These are phyloP conservation scores for Ctenodactylus gundi DNA, from an alignment of 2,113 vertebrate genomes.

Conservation along the genomic window DNA sequence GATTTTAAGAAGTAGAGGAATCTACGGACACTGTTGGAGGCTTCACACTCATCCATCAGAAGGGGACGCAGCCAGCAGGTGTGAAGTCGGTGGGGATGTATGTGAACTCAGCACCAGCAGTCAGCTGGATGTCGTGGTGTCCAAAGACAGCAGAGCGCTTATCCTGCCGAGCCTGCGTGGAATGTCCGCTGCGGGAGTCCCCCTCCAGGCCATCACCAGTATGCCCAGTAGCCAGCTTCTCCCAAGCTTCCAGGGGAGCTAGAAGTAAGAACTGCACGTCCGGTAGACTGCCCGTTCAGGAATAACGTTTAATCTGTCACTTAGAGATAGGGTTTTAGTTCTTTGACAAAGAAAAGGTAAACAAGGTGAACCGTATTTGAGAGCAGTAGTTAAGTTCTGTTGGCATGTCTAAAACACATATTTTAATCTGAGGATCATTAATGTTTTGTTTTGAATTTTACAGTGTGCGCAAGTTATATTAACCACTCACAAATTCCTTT, in stretches of 20 bases:
- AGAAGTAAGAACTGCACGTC: neutral
- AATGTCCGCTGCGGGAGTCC: neutral
- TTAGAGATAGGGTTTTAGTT: neutral
- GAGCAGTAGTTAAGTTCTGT: neutral
- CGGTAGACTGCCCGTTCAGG: neutral
- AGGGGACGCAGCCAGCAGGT: neutral
- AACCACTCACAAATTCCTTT: conserved; percentile 2
- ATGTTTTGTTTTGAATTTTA: conserved; percentile 23
- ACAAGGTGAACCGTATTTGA: neutral
- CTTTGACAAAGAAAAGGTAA: neutral
- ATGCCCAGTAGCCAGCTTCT: neutral
- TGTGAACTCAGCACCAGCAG: neutral
- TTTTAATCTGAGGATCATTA: neutral
- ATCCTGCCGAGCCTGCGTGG: neutral
- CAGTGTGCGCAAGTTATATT: neutral
- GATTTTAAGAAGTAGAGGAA: neutral
- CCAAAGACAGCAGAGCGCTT: neutral
- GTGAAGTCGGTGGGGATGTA: neutral
- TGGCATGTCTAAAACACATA: neutral
- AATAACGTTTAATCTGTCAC: neutral
- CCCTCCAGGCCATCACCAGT: neutral
- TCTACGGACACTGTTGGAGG: neutral
- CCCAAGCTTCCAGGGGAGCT: neutral
- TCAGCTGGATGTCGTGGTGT: neutral
- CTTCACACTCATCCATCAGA: neutral